These are phyloP conservation scores for Nyctibius bracteatus DNA, from an alignment of 2,113 vertebrate species.

Conservation along the genomic window DNA sequence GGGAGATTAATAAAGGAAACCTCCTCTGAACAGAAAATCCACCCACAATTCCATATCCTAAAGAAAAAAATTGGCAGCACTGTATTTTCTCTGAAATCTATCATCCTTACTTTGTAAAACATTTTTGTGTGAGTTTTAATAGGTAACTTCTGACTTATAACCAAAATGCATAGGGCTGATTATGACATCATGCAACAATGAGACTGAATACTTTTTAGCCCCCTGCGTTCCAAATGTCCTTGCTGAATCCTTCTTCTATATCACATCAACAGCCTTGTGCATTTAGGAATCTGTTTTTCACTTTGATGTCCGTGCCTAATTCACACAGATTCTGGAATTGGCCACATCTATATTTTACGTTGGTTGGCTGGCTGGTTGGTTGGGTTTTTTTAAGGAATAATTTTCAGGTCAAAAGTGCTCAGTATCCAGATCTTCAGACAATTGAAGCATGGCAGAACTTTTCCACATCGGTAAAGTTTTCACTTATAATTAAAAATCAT, in stretches of 20 bases:
- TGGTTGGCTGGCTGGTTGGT: too few species aligned
- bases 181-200: conserved; percentile 35
- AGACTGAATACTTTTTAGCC: not conserved
- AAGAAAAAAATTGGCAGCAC: conserved; percentile 19
- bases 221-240: not conserved
- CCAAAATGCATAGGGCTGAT: not conserved
- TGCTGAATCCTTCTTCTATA: not conserved
- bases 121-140: conserved; percentile 46
- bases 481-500: not conserved
- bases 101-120: conserved; percentile 44
- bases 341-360: not conserved
- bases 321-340: not conserved
- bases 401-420: not conserved
- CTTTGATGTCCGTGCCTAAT: not conserved
- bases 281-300: not conserved
- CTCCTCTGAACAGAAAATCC: conserved; percentile 67
- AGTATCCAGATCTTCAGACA: not conserved
- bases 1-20: conserved; percentile 65
- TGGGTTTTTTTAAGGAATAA: not conserved
- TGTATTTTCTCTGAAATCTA: conserved; percentile 45
- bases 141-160: conserved; percentile 33
- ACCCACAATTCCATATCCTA: conserved; percentile 63
- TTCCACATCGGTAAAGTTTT: not conserved
- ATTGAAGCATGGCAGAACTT: not conserved
- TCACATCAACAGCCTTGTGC: not conserved